Conservation (phyloP, 2,113 vertebrate species). For the Thinocorus orbignyianus region DNA sequence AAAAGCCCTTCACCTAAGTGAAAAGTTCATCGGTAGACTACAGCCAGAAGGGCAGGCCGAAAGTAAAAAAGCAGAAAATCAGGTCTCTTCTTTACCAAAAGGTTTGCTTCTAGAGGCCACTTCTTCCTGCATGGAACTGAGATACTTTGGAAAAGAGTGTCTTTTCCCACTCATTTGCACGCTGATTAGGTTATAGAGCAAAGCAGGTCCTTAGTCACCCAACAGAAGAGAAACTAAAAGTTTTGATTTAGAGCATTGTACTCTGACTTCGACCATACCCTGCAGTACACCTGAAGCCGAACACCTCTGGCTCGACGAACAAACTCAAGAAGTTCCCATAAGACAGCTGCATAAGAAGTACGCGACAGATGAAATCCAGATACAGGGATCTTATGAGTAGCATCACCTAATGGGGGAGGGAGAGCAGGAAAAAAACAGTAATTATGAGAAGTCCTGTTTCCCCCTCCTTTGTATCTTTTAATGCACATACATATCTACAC, state of each 20-base stretch:
- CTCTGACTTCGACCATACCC: conserved; percentile 61
- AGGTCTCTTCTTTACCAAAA: neutral
- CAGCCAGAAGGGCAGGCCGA: neutral
- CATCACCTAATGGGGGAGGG: conserved; percentile 57
- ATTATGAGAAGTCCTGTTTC: neutral
- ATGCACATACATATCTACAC: no score
- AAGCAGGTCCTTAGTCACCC: neutral
- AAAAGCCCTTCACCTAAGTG: neutral
- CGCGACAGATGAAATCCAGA: conserved; percentile 70
- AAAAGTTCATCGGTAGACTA: neutral
- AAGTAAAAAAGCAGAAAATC: neutral
- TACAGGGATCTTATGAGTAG: conserved; percentile 80
- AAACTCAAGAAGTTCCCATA: conserved; percentile 69
- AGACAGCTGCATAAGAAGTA: conserved; percentile 58
- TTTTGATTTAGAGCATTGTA: neutral
- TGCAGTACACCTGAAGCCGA: conserved; percentile 73
- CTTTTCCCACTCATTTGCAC: neutral
- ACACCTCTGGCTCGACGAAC: conserved; percentile 44
- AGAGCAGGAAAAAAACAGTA: neutral
- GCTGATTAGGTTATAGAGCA: neutral
- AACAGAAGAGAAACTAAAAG: neutral
- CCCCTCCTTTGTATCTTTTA: neutral
- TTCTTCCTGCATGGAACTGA: neutral
- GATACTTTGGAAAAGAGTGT: neutral
- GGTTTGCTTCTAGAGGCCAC: neutral